Conservation (phyloP, 2,888 invertebrate genomes). For the Folsomia candida region DNA sequence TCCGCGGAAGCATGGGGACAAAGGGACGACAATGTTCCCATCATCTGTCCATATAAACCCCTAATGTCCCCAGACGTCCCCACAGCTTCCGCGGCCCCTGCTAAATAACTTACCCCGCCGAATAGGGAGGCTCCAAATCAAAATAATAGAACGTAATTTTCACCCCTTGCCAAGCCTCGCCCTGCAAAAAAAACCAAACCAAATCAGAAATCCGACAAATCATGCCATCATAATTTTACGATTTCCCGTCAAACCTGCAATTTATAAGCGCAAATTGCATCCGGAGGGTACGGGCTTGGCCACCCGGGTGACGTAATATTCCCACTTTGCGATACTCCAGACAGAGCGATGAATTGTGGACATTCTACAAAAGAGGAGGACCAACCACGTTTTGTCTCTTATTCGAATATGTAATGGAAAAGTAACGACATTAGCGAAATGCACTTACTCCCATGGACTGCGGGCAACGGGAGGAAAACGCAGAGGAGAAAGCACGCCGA, state of each 20-base stretch:
- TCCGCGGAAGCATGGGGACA: too few species aligned
- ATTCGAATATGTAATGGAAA: too few species aligned
- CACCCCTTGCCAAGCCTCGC: constrained; percentile 52
- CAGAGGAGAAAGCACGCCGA: not conserved
- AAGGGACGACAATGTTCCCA: too few species aligned
- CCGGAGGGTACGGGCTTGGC: constrained; percentile 52
- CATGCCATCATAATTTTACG: too few species aligned
- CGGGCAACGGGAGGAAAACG: not conserved
- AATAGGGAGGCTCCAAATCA: constrained; percentile 53
- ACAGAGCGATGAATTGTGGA: constrained; percentile 38
- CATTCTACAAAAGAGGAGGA: constrained; percentile 8
- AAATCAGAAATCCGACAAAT: too few species aligned
- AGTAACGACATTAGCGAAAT: too few species aligned
- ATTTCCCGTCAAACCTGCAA: constrained; percentile 20
- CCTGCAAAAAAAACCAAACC: constrained; percentile 37
- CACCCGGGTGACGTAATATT: constrained; percentile 53
- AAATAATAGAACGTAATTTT: constrained; percentile 52
- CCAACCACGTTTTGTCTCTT: not conserved
- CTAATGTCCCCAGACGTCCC: too few species aligned
- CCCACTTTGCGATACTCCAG: constrained; percentile 45
- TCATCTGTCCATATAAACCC: too few species aligned
- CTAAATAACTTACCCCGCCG: constrained; percentile 50
- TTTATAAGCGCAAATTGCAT: constrained; percentile 42
- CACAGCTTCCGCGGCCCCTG: too few species aligned
- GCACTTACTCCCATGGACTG: not conserved